phyloP scores from a whole-genome alignment of 2,888 invertebrate species.

The Drosophila koepferae region DNA sequence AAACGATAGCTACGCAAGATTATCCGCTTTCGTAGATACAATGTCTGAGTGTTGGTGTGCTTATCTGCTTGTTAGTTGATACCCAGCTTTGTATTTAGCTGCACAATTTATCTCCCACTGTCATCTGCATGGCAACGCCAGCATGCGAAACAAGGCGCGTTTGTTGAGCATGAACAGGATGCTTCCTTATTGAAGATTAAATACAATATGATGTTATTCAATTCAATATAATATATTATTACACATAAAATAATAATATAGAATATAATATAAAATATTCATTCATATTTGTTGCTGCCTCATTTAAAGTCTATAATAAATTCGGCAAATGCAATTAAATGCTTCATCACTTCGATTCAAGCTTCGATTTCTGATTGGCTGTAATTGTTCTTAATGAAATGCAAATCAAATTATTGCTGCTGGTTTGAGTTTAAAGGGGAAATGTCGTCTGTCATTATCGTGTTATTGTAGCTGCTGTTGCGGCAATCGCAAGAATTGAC shows the following conservation, averaged over 20 bases:
- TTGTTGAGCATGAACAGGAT: neutral
- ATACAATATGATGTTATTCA: too few species aligned
- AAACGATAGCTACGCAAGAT: slow-evolving; percentile 45
- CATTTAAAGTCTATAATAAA: neutral
- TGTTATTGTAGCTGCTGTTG: slow-evolving; percentile 28
- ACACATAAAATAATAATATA: too few species aligned
- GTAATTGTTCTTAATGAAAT: neutral
- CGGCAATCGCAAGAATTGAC: slow-evolving; percentile 43
- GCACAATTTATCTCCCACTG: slow-evolving; percentile 42
- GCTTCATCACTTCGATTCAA: too few species aligned
- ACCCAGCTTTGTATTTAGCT: slow-evolving; percentile 15
- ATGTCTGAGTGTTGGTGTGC: neutral
- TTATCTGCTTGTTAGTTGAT: slow-evolving; percentile 63
- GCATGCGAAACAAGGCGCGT: slow-evolving; percentile 4
- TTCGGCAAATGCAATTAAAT: neutral
- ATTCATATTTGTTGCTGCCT: too few species aligned
- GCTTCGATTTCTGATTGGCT: neutral
- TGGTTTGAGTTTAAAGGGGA: slow-evolving; percentile 19
- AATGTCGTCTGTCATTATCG: slow-evolving; percentile 4
- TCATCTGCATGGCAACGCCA: slow-evolving; percentile 36
- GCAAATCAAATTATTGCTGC: slow-evolving; percentile 35
- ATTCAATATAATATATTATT: too few species aligned
- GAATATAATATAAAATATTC: too few species aligned
- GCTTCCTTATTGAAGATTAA: neutral
- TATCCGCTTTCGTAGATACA: slow-evolving; percentile 47